Percentiles rank a stretch among this genome's conserved stretches.
These are phyloP conservation scores for Drosophila barbarae DNA, from an alignment of 2,888 invertebrate genomes.

Conservation along the genomic window DNA sequence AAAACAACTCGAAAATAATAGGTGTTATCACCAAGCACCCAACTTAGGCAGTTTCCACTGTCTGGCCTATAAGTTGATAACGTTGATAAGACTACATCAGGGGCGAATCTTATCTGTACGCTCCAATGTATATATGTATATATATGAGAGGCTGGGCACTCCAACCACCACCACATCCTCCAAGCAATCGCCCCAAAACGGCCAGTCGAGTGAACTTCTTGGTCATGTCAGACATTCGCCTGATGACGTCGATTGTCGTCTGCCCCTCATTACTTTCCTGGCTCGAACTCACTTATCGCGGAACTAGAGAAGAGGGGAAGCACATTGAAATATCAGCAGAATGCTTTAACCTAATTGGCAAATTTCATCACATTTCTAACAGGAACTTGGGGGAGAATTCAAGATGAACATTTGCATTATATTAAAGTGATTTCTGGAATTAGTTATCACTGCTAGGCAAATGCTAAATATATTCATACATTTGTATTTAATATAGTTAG, in stretches of 20 bases:
- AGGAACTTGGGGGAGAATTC: neutral
- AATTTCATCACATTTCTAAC: constrained; percentile 4
- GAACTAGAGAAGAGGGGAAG: neutral
- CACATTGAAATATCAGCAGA: constrained; percentile 8
- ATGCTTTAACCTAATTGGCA: constrained; percentile 18
- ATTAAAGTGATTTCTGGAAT: neutral
- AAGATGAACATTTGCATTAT: neutral
- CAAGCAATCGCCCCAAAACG: constrained; percentile 2
- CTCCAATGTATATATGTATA: neutral
- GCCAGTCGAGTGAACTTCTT: constrained; percentile 16
- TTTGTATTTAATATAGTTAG: neutral
- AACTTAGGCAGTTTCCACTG: constrained; percentile 24
- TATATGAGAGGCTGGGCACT: constrained; percentile 19
- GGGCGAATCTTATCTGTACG: constrained; percentile 21
- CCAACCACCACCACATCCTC: constrained; percentile 5
- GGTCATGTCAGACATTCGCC: constrained; percentile 16
- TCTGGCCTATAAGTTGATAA: constrained; percentile 16
- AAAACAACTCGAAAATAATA: constrained; percentile 3
- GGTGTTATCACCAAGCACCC: neutral
- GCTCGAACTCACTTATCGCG: constrained; percentile 12
- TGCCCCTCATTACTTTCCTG: constrained; percentile 28
- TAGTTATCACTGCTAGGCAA: neutral
- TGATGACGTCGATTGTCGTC: constrained; percentile 35
- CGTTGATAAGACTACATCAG: constrained; percentile 30
- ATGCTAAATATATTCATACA: neutral